Evolutionary conservation across 2,888 invertebrate genomes (phyloP).

Genomic region (Mimumesa dahlbomi): DNA sequence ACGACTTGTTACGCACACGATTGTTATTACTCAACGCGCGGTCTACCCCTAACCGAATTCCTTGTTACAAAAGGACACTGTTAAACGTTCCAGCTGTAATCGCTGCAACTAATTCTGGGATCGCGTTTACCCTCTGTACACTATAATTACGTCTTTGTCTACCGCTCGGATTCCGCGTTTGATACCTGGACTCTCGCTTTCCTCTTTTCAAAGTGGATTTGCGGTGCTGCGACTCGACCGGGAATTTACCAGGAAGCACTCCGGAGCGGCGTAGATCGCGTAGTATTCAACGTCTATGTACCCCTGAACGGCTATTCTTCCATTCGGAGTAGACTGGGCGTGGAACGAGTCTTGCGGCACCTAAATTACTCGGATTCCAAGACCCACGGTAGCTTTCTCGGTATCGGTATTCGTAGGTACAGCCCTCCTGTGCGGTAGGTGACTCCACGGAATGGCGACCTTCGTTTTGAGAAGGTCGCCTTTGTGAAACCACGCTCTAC

Average conservation of each 20-base stretch:
- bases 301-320: conserved; percentile 42
- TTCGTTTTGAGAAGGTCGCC: conserved; percentile 26
- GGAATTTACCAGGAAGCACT: conserved; percentile 53
- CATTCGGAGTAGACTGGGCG: conserved; percentile 51
- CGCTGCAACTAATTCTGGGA: no score
- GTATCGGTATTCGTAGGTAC: conserved; percentile 16
- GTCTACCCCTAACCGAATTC: no score
- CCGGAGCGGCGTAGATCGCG: conserved; percentile 46
- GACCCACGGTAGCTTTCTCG: conserved; percentile 4
- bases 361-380: conserved; percentile 57
- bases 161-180: not conserved
- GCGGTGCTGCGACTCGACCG: conserved; percentile 28
- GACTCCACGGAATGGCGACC: conserved; percentile 26
- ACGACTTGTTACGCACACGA: no score
- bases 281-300: conserved; percentile 51
- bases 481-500: conserved; percentile 21
- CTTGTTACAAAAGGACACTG: no score
- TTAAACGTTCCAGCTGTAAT: no score
- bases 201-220: conserved; percentile 8
- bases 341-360: conserved; percentile 45
- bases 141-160: no score
- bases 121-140: no score
- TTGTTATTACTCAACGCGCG: no score
- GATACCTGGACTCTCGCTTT: not conserved
- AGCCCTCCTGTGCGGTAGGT: conserved; percentile 28